Percentiles rank a stretch among this genome's conserved stretches.
These are phyloP conservation scores for Diceros bicornis DNA, from an alignment of 2,797 vertebrate genomes.

Conservation along the genomic window DNA sequence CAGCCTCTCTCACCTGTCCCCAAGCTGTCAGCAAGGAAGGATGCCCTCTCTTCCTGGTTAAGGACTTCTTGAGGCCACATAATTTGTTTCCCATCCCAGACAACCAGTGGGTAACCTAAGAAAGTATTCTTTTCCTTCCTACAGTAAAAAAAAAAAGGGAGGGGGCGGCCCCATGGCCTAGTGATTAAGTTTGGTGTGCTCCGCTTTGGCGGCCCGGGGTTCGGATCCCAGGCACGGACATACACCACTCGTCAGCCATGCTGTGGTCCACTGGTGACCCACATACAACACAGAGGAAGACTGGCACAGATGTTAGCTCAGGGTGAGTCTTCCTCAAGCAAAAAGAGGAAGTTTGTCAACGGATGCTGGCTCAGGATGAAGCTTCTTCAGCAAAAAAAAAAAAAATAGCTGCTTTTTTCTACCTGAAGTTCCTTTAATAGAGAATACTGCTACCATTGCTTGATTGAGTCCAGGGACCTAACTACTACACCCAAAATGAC, in stretches of 20 bases:
- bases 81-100: neutral
- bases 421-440: constrained; percentile 34
- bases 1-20: neutral
- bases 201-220: no score
- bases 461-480: neutral
- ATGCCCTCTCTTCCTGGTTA: neutral
- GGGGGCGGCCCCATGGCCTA: no score
- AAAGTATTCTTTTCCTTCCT: neutral
- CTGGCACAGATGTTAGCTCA: no score
- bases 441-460: constrained; percentile 15
- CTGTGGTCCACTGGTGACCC: no score
- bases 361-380: no score
- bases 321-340: no score
- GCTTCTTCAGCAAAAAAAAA: neutral
- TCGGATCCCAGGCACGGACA: no score
- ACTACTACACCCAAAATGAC: constrained; percentile 28
- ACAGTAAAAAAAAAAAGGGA: neutral
- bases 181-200: no score
- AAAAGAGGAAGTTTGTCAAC: no score
- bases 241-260: no score
- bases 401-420: neutral
- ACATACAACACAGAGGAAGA: no score
- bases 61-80: neutral
- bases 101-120: neutral
- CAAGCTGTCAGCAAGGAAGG: neutral